These are phyloP conservation scores for Australoheros scitulus DNA, from an alignment of 2,113 vertebrate species.

Conservation along the genomic window DNA sequence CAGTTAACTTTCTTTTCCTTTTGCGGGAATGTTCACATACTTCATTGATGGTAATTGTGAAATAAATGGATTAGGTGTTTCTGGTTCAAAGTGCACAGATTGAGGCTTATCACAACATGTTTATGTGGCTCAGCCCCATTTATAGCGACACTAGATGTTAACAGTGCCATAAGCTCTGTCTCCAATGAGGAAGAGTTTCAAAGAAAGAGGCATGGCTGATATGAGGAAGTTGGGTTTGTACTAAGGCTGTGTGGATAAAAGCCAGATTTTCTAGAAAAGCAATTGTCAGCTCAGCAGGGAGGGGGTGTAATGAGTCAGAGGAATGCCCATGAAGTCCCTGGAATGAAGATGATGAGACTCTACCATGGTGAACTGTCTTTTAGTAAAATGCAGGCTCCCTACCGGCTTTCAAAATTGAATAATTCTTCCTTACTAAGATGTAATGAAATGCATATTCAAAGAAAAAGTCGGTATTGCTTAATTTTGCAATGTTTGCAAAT, in stretches of 20 bases:
- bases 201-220: background rate
- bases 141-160: background rate
- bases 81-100: conserved; percentile 4
- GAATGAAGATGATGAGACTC: conserved; percentile 19
- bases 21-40: background rate
- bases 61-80: conserved; percentile 10
- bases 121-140: conserved; percentile 11
- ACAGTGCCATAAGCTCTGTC: background rate
- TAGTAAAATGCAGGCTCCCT: background rate
- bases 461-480: background rate
- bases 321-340: conserved; percentile 40
- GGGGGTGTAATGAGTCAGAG: conserved; percentile 54
- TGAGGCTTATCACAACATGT: conserved; percentile 30
- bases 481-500: background rate
- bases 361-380: conserved; percentile 1
- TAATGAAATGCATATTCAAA: background rate
- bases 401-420: background rate
- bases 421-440: background rate
- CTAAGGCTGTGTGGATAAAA: background rate
- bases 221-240: background rate
- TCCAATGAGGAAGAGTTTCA: background rate
- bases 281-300: conserved; percentile 18
- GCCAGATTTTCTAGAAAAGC: conserved; percentile 21
- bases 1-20: background rate
- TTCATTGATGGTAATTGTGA: conserved; percentile 27